Evolutionary conservation across 23 tunicate genomes (phyloP).

Genomic region (Botrylloides violaceus): DNA sequence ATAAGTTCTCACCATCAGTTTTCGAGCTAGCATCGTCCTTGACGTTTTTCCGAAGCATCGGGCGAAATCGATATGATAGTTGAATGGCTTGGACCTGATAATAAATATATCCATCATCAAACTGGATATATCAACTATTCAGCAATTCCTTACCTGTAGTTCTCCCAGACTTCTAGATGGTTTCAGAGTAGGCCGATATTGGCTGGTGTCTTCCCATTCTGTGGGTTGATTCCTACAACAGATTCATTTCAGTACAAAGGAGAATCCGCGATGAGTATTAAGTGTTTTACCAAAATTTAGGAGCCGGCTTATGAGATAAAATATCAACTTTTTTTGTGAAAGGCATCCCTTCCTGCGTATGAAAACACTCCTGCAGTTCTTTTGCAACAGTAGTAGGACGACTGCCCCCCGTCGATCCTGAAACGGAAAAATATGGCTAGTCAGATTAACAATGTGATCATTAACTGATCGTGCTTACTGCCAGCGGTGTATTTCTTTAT

Average conservation of each 20-base stretch:
- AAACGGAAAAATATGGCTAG: no score
- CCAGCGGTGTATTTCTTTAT: not conserved
- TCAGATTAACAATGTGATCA: not conserved
- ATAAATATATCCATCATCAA: no score
- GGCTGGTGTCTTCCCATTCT: not conserved
- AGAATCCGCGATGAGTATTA: not conserved
- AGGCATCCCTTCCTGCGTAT: not conserved
- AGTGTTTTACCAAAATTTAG: not conserved
- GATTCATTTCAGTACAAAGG: no score
- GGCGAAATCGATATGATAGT: no score
- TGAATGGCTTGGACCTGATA: no score
- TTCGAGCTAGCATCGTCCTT: no score
- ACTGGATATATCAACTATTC: no score
- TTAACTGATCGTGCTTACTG: not conserved
- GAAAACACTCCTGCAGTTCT: not conserved
- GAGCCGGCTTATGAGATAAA: not conserved
- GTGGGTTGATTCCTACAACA: not conserved
- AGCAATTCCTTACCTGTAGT: slow-evolving; percentile 3
- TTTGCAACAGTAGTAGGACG: not conserved
- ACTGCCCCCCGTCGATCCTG: not conserved
- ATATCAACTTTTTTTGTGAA: not conserved
- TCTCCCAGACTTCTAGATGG: not conserved
- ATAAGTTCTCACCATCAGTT: no score
- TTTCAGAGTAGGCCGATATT: not conserved
- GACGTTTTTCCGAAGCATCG: no score